Evolutionary conservation across 2,888 invertebrate species (phyloP).

Genomic region (Clusia tigrina): DNA sequence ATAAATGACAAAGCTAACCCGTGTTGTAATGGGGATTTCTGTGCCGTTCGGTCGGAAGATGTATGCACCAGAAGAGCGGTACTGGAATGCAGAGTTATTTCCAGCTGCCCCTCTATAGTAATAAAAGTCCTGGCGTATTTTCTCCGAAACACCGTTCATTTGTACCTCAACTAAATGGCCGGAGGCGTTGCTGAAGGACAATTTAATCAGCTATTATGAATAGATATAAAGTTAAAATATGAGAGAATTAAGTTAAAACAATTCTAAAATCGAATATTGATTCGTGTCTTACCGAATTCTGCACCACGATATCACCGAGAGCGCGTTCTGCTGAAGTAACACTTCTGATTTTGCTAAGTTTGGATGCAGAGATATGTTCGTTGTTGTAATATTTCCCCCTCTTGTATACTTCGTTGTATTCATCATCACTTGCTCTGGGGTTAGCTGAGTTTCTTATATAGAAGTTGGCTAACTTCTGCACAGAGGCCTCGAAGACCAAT

Average conservation of each 20-base stretch:
- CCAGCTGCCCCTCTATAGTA: slow-evolving; percentile 78
- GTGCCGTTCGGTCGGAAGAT: slow-evolving; percentile 77
- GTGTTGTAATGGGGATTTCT: slow-evolving; percentile 37
- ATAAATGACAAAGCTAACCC: slow-evolving; percentile 47
- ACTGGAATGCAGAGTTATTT: slow-evolving; percentile 67
- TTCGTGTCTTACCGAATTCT: slow-evolving; percentile 47
- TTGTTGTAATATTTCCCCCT: slow-evolving; percentile 11
- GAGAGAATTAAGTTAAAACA: background rate
- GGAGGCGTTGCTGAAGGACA: slow-evolving; percentile 42
- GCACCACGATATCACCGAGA: slow-evolving; percentile 38
- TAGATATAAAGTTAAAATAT: background rate
- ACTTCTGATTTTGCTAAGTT: too few relatives aligned
- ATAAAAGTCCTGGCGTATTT: slow-evolving; percentile 70
- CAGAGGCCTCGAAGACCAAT: slow-evolving; percentile 72
- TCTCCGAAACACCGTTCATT: slow-evolving; percentile 52
- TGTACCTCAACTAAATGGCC: slow-evolving; percentile 45
- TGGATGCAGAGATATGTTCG: slow-evolving; percentile 18
- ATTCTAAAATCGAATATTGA: background rate
- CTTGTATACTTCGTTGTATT: slow-evolving; percentile 5
- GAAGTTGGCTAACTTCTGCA: slow-evolving; percentile 69
- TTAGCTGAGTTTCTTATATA: slow-evolving; percentile 47
- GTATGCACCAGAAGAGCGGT: slow-evolving; percentile 91
- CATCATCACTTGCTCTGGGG: slow-evolving; percentile 17
- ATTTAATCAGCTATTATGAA: slow-evolving; percentile 47
- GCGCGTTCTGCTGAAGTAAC: too few relatives aligned